Evolutionary conservation across 2,113 vertebrate genomes (phyloP).

Genomic region (Herpetotheres cachinnans): DNA sequence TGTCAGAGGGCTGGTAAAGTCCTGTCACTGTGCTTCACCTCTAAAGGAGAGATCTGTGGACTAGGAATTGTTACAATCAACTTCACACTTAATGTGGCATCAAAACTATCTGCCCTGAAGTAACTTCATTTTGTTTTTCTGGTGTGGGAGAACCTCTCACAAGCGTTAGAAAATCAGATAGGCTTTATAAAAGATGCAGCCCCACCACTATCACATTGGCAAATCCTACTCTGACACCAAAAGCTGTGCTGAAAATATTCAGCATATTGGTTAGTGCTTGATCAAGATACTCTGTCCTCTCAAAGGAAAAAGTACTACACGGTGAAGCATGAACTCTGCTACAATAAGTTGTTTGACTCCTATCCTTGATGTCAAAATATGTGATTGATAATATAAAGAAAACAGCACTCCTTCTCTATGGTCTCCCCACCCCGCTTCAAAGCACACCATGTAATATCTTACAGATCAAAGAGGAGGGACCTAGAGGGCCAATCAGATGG

Average conservation of each 20-base stretch:
- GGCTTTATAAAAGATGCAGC: not conserved
- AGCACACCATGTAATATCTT: accelerated
- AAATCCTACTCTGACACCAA: not conserved
- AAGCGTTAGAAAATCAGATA: not conserved
- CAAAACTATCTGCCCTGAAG: not conserved
- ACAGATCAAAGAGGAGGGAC: not conserved
- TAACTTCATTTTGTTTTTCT: not conserved
- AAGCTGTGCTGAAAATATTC: not conserved
- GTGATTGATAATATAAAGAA: not conserved
- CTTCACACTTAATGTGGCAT: not conserved
- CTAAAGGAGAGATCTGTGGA: not conserved
- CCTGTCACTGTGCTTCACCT: not conserved
- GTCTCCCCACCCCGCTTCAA: not conserved
- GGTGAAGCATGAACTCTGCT: not conserved
- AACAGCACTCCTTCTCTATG: not conserved
- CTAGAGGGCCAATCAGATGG: not conserved
- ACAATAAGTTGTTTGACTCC: not conserved
- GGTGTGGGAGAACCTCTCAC: not conserved
- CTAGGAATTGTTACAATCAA: not conserved
- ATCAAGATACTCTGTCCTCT: not conserved
- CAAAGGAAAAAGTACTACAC: not conserved
- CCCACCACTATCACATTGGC: not conserved
- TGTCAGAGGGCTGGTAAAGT: not conserved
- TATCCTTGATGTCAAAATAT: not conserved
- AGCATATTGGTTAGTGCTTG: not conserved